A percentile compares a stretch with the other conserved stretches of the same genome.
phyloP scores from a whole-genome alignment of 2,888 invertebrate species.

The Drosophila sordidapex region DNA sequence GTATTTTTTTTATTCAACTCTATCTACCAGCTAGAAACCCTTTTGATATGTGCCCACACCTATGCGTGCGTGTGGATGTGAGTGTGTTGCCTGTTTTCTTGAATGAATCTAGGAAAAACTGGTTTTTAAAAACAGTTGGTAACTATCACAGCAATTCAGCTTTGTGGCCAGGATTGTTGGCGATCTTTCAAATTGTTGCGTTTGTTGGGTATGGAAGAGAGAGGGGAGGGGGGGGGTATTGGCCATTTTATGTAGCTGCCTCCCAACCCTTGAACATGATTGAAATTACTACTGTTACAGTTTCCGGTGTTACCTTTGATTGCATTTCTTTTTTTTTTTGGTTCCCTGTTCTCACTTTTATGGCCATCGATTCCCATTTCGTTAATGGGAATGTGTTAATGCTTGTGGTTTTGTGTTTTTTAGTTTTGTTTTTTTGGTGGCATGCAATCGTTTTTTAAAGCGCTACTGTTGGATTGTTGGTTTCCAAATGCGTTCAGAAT shows the following conservation, averaged over 20 bases:
- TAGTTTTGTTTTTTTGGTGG: constrained; percentile 6
- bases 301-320: constrained; percentile 72
- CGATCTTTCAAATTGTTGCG: constrained; percentile 50
- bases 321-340: constrained; percentile 46
- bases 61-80: constrained; percentile 23
- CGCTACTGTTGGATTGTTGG: constrained; percentile 50
- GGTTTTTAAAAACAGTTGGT: constrained; percentile 59
- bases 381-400: constrained; percentile 59
- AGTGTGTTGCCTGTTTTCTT: constrained; percentile 72
- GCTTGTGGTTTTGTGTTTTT: constrained; percentile 50
- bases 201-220: neutral
- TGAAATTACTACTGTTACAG: constrained; percentile 79
- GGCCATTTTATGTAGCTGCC: constrained; percentile 30
- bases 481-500: constrained; percentile 44
- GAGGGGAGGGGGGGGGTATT: neutral
- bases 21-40: constrained; percentile 46
- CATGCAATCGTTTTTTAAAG: constrained; percentile 30
- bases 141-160: constrained; percentile 53
- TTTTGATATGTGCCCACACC: constrained; percentile 22
- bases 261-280: constrained; percentile 60
- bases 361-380: constrained; percentile 49
- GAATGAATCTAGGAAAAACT: constrained; percentile 77
- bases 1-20: constrained; percentile 56
- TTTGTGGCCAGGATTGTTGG: constrained; percentile 62
- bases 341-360: constrained; percentile 45